Percentiles rank a stretch among this genome's conserved stretches.
Conservation (phyloP, 2,888 invertebrate species). For the Steinernema carpocapsae region DNA sequence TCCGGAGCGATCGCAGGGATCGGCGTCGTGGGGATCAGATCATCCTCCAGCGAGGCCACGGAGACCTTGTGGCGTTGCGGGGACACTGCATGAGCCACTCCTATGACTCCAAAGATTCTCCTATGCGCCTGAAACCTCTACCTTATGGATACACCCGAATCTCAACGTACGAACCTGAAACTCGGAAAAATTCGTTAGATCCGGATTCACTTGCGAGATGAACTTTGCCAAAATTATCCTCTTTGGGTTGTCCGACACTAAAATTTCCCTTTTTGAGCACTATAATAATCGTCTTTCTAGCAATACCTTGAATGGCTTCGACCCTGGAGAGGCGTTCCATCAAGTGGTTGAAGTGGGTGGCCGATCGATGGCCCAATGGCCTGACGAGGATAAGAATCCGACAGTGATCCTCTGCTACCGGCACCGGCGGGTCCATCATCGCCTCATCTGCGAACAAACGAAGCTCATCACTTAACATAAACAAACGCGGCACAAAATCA, state of each 20-base stretch:
- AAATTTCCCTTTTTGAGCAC: constrained; percentile 17
- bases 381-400: constrained; percentile 45
- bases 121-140: constrained; percentile 55
- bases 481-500: constrained; percentile 15
- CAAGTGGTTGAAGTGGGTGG: constrained; percentile 41
- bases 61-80: constrained; percentile 21
- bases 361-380: constrained; percentile 41
- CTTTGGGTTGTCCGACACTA: constrained; percentile 61
- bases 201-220: constrained; percentile 51
- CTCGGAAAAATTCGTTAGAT: constrained; percentile 58
- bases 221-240: constrained; percentile 60
- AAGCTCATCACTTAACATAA: constrained; percentile 13
- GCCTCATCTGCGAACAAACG: constrained; percentile 15
- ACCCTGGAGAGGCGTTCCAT: constrained; percentile 44
- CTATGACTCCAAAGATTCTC: constrained; percentile 61
- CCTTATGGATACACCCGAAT: not conserved
- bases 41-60: constrained; percentile 9
- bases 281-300: not conserved
- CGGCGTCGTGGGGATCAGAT: not conserved
- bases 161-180: constrained; percentile 51
- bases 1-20: not conserved
- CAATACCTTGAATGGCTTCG: constrained; percentile 46
- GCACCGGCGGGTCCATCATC: constrained; percentile 45
- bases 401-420: constrained; percentile 47
- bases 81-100: constrained; percentile 42